Evolutionary conservation across 1,140 invertebrate species (phyloP).

Genomic region (Pseudomyrmex dendroicus): DNA sequence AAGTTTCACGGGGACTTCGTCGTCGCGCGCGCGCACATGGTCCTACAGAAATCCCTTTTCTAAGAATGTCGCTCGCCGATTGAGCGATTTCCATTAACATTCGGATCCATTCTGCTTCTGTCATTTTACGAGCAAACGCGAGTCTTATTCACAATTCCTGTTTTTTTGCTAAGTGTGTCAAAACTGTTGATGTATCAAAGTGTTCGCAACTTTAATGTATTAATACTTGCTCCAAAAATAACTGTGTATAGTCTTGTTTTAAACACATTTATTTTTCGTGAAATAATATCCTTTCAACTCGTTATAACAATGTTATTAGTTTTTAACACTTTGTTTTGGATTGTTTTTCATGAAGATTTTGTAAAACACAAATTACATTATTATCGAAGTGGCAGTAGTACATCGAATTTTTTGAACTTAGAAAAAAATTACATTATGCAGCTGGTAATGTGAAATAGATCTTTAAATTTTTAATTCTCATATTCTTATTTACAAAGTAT

Average conservation of each 20-base stretch:
- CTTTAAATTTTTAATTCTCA: slow-evolving; percentile 9
- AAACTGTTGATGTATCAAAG: slow-evolving; percentile 15
- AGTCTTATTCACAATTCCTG: not conserved
- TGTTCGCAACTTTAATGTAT: not conserved
- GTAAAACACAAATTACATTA: not conserved
- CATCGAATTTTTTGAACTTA: slow-evolving; percentile 14
- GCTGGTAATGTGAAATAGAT: slow-evolving; percentile 39
- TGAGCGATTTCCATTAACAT: not conserved
- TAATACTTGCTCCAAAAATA: not conserved
- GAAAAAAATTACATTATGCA: slow-evolving; percentile 21
- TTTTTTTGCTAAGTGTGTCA: slow-evolving; percentile 4
- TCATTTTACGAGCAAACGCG: not conserved
- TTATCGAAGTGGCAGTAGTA: slow-evolving; percentile 57
- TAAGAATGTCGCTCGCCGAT: slow-evolving; percentile 4
- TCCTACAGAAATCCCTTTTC: not conserved
- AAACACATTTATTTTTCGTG: not conserved
- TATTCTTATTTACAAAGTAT: not conserved
- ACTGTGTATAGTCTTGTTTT: not conserved
- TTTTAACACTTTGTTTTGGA: too few species aligned
- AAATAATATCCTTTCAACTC: not conserved
- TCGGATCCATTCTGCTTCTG: slow-evolving; percentile 19
- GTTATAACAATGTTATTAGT: too few species aligned
- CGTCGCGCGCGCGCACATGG: not conserved
- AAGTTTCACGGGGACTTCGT: slow-evolving; percentile 27
- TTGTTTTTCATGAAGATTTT: not conserved